Evolutionary conservation across 2,113 vertebrate genomes (phyloP), one percentile per base, ranked within the genome.

Genomic region (Notothenia rossii): DNA sequence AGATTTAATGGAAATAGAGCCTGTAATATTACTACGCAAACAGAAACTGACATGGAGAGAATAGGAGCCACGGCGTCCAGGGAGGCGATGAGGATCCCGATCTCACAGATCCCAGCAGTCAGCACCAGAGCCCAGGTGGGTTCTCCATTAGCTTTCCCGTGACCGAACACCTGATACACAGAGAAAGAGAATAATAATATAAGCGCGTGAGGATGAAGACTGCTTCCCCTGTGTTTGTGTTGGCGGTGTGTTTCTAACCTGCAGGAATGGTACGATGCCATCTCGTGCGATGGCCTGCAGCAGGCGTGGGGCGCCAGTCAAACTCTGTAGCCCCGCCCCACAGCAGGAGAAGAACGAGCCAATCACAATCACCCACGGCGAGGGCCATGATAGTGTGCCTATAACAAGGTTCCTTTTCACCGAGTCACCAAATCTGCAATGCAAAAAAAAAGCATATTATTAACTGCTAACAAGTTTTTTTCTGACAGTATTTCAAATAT

Each of bases 341-440:
- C 97, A 99, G 8, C 98, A 99, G 79, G 98, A 99, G 89, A 99
- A 99, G 91, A 99, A 99, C 0, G 98, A 99, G 63, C 98, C 98
- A 3, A 99, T 99, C 78, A 99, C 97, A 40, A 99, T 99, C 25
- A 99, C 98, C 98, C 98, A 99, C 0, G 98, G 97, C 1, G 98
- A 99, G 0, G 98, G 98, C 98, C 98, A 99, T 1, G 98, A 98
- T 75, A 99, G 85, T 0, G 95, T 97, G 70, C 97, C 98, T 3
- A 99, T 98, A 43, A 99, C 98, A 17, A 99, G 94, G 72, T 97
- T 98, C 61, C 97, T 96, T 86, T 97, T 95, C 73, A 99, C 97
- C 0, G 98, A 96, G 88, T 99, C 97, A 40, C 98, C 98, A 79
- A 96, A 99, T 92, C 98, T 99, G 87, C 6, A 40, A 86, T 1